These are phyloP conservation scores for Pteropus alecto DNA, from an alignment of 2,113 vertebrate species.

Conservation along the genomic window DNA sequence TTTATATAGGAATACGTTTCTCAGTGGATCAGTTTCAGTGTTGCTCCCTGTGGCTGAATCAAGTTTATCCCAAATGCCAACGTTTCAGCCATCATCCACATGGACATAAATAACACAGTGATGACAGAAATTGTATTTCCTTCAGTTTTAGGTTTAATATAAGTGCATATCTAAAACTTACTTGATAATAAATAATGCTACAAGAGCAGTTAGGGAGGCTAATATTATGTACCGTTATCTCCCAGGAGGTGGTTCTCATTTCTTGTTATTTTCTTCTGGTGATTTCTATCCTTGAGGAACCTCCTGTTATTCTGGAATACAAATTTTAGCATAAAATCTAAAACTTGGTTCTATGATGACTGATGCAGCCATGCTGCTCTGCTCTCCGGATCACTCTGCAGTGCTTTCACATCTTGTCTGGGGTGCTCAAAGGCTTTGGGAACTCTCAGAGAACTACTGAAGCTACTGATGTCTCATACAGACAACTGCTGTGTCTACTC, in stretches of 20 bases:
- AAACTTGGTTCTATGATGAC: background rate
- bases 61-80: background rate
- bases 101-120: background rate
- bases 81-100: constrained; percentile 26
- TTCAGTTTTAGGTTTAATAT: background rate
- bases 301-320: background rate
- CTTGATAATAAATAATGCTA: background rate
- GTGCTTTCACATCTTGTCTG: background rate
- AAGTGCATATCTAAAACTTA: background rate
- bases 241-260: background rate
- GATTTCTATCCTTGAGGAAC: background rate
- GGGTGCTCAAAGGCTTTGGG: background rate
- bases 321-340: background rate
- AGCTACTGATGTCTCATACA: background rate
- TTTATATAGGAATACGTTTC: constrained; percentile 43
- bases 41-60: constrained; percentile 15
- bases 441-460: background rate
- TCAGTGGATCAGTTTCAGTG: constrained; percentile 28
- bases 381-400: background rate
- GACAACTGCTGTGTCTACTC: background rate
- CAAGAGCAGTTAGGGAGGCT: background rate
- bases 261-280: background rate
- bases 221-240: background rate
- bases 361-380: background rate
- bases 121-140: constrained; percentile 37